Conservation (phyloP, 2,797 vertebrate species). For the Sebastes nivosus region DNA sequence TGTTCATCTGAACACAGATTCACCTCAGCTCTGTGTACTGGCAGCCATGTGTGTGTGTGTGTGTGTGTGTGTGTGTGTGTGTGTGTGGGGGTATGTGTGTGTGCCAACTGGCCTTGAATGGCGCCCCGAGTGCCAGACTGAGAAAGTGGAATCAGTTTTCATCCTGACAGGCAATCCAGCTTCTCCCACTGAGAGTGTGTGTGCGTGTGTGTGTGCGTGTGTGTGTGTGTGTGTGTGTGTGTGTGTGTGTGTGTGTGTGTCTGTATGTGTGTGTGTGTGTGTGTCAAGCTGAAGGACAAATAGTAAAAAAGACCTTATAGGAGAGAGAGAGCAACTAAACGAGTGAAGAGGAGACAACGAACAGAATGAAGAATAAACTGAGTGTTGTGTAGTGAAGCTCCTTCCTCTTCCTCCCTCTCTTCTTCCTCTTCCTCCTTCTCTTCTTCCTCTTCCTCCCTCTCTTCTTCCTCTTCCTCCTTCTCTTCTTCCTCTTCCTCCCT, state of each 20-base stretch:
- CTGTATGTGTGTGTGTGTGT: not conserved
- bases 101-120: constrained; percentile 34
- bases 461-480: too few relatives aligned
- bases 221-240: not conserved
- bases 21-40: too few relatives aligned
- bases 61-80: not conserved
- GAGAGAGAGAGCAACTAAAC: constrained; percentile 4
- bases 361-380: not conserved
- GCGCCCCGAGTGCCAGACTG: constrained; percentile 33
- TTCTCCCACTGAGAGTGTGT: not conserved
- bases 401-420: not conserved
- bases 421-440: too few relatives aligned
- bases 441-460: too few relatives aligned
- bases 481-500: not conserved
- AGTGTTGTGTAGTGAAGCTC: too few relatives aligned
- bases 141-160: constrained; percentile 56
- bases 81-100: not conserved
- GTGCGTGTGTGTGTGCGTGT: not conserved
- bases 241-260: not conserved
- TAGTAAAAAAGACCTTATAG: constrained; percentile 9
- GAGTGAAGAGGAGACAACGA: constrained; percentile 5
- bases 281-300: constrained; percentile 39
- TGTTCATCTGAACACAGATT: not conserved
- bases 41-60: too few relatives aligned
- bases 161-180: constrained; percentile 52